Evolutionary conservation across 2,797 vertebrate species (phyloP).

Genomic region (Cynopterus sphinx): DNA sequence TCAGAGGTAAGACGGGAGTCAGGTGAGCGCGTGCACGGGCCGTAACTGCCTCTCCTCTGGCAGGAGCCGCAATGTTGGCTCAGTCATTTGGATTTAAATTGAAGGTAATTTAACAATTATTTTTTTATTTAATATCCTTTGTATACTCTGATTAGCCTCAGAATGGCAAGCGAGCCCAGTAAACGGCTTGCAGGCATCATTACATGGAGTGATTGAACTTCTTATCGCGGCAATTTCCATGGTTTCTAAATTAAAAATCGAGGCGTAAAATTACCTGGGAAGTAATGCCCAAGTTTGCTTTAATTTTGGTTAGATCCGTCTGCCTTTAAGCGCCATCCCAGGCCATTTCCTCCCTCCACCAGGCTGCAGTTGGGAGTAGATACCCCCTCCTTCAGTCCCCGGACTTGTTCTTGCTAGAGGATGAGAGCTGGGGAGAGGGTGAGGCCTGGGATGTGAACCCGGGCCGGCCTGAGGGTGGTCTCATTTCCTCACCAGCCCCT

Average conservation of each 20-base stretch:
- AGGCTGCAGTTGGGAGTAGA: slow-evolving; percentile 39
- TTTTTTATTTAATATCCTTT: slow-evolving; percentile 82
- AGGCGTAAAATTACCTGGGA: slow-evolving; percentile 81
- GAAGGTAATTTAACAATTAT: slow-evolving; percentile 84
- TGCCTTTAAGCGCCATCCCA: slow-evolving; percentile 79
- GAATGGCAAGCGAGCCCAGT: slow-evolving; percentile 79
- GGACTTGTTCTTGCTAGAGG: background rate
- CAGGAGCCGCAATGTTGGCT: slow-evolving; percentile 64
- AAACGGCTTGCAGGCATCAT: slow-evolving; percentile 81
- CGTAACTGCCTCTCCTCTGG: slow-evolving; percentile 69
- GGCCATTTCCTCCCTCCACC: slow-evolving; percentile 59
- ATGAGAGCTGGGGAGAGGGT: background rate
- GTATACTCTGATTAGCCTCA: slow-evolving; percentile 75
- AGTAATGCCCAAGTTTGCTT: slow-evolving; percentile 77
- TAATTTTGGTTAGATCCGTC: slow-evolving; percentile 81
- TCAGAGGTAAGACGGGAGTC: slow-evolving; percentile 90
- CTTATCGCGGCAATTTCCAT: slow-evolving; percentile 77
- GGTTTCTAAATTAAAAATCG: slow-evolving; percentile 84
- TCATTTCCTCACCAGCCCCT: background rate
- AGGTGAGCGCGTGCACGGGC: slow-evolving; percentile 55
- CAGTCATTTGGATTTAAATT: slow-evolving; percentile 81
- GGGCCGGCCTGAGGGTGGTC: background rate
- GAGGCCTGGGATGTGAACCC: slow-evolving; percentile 25
- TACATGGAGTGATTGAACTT: slow-evolving; percentile 80
- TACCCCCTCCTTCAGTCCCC: background rate